phyloP scores from a whole-genome alignment of 2,888 invertebrate genomes.

The Coleophora flavipennella region DNA sequence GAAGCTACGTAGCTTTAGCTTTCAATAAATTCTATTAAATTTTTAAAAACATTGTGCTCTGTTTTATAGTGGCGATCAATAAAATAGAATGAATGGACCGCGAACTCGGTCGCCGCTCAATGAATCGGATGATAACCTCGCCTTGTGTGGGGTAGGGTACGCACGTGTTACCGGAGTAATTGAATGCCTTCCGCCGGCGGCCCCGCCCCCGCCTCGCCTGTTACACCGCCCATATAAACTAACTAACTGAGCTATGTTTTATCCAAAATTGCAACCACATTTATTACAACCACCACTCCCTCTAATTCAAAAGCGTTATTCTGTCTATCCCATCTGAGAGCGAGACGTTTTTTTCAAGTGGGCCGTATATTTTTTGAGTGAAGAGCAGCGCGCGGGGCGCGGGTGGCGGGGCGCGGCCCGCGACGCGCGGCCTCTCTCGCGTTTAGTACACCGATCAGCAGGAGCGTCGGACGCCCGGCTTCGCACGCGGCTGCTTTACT shows the following conservation, averaged over 20 bases:
- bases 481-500: constrained; percentile 64
- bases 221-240: constrained; percentile 9
- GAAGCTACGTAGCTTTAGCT: too few relatives aligned
- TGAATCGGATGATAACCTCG: constrained; percentile 47
- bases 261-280: constrained; percentile 24
- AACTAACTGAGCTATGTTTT: constrained; percentile 16
- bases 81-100: constrained; percentile 3
- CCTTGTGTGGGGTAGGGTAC: constrained; percentile 46
- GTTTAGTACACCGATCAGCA: constrained; percentile 72
- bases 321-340: not conserved
- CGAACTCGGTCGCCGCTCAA: constrained; percentile 22
- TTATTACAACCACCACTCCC: constrained; percentile 16
- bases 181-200: constrained; percentile 42
- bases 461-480: constrained; percentile 71
- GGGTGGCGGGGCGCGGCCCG: constrained; percentile 34
- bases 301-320: not conserved
- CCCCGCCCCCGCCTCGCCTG: constrained; percentile 11
- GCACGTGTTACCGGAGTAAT: constrained; percentile 65
- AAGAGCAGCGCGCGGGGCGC: constrained; percentile 35
- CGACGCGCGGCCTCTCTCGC: constrained; percentile 58
- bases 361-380: constrained; percentile 49
- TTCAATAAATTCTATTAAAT: too few relatives aligned
- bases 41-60: not conserved
- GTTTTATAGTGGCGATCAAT: not conserved
- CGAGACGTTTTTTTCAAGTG: constrained; percentile 24